Evolutionary conservation across 2,888 invertebrate species (phyloP).

Genomic region (Drosophila putrida): DNA sequence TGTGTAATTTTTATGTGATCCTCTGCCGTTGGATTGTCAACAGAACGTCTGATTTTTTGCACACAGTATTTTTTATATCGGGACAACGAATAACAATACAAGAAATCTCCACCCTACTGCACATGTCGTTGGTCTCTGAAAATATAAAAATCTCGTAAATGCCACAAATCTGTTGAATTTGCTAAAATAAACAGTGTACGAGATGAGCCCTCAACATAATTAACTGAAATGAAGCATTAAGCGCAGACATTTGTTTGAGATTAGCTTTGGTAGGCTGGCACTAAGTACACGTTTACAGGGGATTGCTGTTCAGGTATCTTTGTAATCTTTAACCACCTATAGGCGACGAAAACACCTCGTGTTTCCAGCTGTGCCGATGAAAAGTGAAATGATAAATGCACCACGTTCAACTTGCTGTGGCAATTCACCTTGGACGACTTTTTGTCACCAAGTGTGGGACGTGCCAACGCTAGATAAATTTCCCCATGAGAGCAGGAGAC

Average conservation of each 20-base stretch:
- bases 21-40: too few relatives aligned
- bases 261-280: slow-evolving; percentile 42
- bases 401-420: slow-evolving; percentile 6
- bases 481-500: slow-evolving; percentile 26
- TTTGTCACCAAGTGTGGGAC: slow-evolving; percentile 55
- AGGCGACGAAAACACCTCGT: slow-evolving; percentile 11
- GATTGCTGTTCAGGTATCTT: slow-evolving; percentile 13
- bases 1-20: too few relatives aligned
- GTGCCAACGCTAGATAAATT: slow-evolving; percentile 59
- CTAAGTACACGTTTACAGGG: slow-evolving; percentile 4
- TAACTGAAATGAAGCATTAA: slow-evolving; percentile 18
- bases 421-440: slow-evolving; percentile 27
- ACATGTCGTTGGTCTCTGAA: slow-evolving; percentile 6
- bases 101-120: neutral
- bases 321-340: slow-evolving; percentile 58
- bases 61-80: too few relatives aligned
- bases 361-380: slow-evolving; percentile 59
- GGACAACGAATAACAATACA: too few relatives aligned
- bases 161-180: slow-evolving; percentile 62
- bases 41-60: too few relatives aligned
- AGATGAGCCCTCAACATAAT: slow-evolving; percentile 45
- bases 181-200: slow-evolving; percentile 58
- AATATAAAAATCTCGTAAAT: slow-evolving; percentile 62
- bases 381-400: slow-evolving; percentile 60
- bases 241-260: slow-evolving; percentile 59